phyloP scores from a whole-genome alignment of 1,140 invertebrate species.

The Drosophila funebris region DNA sequence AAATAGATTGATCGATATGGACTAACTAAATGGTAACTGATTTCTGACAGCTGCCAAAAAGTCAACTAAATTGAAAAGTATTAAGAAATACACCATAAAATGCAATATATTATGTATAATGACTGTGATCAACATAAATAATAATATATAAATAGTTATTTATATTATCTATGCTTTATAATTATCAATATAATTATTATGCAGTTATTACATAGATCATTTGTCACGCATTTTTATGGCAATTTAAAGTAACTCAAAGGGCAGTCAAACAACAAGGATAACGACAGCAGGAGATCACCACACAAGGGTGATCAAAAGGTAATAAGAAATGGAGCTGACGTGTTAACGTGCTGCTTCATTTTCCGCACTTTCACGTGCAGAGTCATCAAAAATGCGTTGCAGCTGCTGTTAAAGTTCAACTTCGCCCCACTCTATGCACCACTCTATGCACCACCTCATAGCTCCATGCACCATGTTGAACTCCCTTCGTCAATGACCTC shows the following conservation, averaged over 20 bases:
- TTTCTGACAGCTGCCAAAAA: not conserved
- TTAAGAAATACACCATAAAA: not conserved
- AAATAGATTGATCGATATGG: constrained; percentile 11
- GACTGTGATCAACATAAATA: too few relatives aligned
- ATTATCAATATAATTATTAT: too few relatives aligned
- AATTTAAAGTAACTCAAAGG: not conserved
- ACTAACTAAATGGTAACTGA: constrained; percentile 14
- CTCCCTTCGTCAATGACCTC: constrained; percentile 47
- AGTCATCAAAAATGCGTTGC: constrained; percentile 50
- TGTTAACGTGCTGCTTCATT: constrained; percentile 50
- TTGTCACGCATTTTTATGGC: not conserved
- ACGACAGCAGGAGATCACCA: constrained; percentile 24
- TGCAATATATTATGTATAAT: too few relatives aligned
- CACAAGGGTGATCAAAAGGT: constrained; percentile 43
- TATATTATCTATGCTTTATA: too few relatives aligned
- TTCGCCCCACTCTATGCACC: not conserved
- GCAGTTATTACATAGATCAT: too few relatives aligned
- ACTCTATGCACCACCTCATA: not conserved
- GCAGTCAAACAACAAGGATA: not conserved
- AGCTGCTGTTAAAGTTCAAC: constrained; percentile 39
- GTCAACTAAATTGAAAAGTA: not conserved
- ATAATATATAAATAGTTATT: too few relatives aligned
- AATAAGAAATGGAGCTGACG: constrained; percentile 47
- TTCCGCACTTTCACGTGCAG: constrained; percentile 18
- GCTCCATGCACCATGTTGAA: not conserved